Conservation (phyloP, 2,797 vertebrate genomes). For the Neomorphus geoffroyi region DNA sequence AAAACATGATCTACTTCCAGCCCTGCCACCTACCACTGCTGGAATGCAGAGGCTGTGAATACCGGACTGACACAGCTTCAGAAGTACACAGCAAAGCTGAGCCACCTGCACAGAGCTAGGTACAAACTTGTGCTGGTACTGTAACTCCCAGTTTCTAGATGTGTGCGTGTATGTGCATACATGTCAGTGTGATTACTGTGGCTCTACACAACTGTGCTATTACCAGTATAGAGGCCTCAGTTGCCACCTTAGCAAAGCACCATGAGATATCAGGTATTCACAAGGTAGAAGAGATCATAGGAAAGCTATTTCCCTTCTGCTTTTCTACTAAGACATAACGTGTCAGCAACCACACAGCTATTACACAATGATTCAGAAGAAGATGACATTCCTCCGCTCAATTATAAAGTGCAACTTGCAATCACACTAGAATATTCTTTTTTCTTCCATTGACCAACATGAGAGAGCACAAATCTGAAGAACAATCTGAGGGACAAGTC, state of each 20-base stretch:
- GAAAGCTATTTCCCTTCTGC: not conserved
- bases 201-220: not conserved
- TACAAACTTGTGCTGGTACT: not conserved
- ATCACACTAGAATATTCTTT: not conserved
- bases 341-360: not conserved
- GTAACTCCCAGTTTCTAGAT: not conserved
- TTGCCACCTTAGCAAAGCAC: not conserved
- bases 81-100: not conserved
- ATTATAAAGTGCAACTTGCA: not conserved
- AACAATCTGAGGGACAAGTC: not conserved
- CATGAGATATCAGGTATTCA: not conserved
- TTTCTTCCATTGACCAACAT: not conserved
- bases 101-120: not conserved
- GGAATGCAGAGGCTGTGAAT: not conserved
- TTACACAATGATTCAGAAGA: not conserved
- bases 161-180: fast-evolving
- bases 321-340: not conserved
- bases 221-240: not conserved
- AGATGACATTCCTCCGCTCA: not conserved
- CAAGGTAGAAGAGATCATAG: not conserved
- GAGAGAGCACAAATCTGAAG: not conserved
- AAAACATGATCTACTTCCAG: not conserved
- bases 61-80: not conserved
- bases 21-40: not conserved
- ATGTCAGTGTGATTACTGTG: not conserved